Conservation (phyloP, 1,140 invertebrate species). For the Zaprionus lachaisei region DNA sequence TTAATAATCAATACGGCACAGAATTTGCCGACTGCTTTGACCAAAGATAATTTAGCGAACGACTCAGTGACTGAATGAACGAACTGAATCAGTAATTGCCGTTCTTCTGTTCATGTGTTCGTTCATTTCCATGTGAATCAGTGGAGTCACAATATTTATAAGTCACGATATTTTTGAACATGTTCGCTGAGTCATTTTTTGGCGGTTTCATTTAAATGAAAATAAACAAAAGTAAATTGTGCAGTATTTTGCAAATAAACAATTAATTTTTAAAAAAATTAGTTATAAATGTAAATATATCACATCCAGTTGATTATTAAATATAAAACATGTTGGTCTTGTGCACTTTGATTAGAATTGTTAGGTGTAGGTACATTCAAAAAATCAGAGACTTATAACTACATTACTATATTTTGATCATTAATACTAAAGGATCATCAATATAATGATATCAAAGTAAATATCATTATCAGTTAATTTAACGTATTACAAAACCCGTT, state of each 20-base stretch:
- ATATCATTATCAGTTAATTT: too few species aligned
- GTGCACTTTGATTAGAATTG: too few species aligned
- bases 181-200: neutral
- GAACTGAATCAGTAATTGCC: neutral
- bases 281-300: neutral
- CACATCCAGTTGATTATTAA: too few species aligned
- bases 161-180: neutral
- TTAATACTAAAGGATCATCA: neutral
- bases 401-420: too few species aligned
- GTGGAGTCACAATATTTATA: neutral
- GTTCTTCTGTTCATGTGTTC: neutral
- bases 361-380: too few species aligned
- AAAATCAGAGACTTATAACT: too few species aligned
- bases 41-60: conserved; percentile 13
- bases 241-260: neutral
- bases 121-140: neutral
- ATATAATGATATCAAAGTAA: too few species aligned
- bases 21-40: conserved; percentile 15
- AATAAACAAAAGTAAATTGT: neutral
- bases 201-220: neutral
- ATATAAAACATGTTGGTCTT: too few species aligned
- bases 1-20: conserved; percentile 32
- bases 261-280: neutral
- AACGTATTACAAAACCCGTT: conserved; percentile 36
- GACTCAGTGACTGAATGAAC: neutral